Conservation (phyloP, 2,888 invertebrate genomes). For the Dasysyrphus tricinctus region DNA sequence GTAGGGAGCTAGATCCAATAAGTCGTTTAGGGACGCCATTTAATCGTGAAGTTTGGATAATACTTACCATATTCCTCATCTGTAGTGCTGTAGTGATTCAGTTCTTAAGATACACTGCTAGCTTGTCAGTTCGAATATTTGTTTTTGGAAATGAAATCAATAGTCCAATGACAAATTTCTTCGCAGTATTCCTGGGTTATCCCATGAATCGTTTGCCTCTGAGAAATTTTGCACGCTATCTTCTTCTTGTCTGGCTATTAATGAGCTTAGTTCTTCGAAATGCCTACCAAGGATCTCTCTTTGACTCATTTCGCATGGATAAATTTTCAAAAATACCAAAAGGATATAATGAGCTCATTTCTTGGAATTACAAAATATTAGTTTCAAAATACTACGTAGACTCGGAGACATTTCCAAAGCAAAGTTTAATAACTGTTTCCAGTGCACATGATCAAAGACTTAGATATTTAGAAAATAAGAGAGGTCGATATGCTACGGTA, state of each 20-base stretch:
- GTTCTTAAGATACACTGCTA: neutral
- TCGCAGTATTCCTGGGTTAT: slow-evolving; percentile 77
- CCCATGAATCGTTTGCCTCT: slow-evolving; percentile 76
- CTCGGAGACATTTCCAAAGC: slow-evolving; percentile 77
- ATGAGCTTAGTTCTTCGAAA: slow-evolving; percentile 79
- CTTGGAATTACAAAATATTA: slow-evolving; percentile 76
- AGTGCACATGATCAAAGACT: neutral
- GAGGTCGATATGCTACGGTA: slow-evolving; percentile 34
- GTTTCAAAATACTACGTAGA: slow-evolving; percentile 59
- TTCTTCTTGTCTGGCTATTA: slow-evolving; percentile 79
- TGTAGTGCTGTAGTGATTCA: slow-evolving; percentile 1
- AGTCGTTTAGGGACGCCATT: slow-evolving; percentile 78
- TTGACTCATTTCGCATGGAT: slow-evolving; percentile 78
- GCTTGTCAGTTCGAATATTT: slow-evolving; percentile 38
- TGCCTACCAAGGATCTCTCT: slow-evolving; percentile 81
- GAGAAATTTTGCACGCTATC: slow-evolving; percentile 77
- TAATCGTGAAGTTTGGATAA: slow-evolving; percentile 75
- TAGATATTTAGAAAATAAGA: neutral
- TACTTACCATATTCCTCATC: slow-evolving; percentile 36
- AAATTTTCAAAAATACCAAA: slow-evolving; percentile 76
- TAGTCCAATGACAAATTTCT: slow-evolving; percentile 76
- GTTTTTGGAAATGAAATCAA: slow-evolving; percentile 70
- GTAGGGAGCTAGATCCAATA: slow-evolving; percentile 73
- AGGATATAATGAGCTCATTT: slow-evolving; percentile 74
- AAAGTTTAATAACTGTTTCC: slow-evolving; percentile 68